A percentile compares a stretch with the other conserved stretches of the same genome.
Evolutionary conservation across 1,140 invertebrate genomes (phyloP).

Genomic region (Drosophila ironensis): DNA sequence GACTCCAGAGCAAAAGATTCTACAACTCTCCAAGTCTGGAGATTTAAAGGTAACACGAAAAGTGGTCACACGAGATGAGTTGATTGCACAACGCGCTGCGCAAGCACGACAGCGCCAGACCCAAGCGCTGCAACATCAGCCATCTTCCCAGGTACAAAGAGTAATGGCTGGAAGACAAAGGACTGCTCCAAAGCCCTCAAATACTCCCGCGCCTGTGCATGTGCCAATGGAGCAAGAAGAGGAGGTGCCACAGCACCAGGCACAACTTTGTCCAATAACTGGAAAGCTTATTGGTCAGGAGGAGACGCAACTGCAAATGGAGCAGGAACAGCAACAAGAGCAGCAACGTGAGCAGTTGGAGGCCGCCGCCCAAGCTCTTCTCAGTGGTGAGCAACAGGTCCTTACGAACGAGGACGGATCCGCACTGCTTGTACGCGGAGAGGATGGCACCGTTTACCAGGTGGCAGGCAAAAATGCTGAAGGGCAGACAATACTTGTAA

Average conservation of each 20-base stretch:
- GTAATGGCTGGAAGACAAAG: constrained; percentile 55
- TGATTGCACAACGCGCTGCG: constrained; percentile 47
- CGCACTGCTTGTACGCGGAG: constrained; percentile 86
- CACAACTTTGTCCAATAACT: constrained; percentile 72
- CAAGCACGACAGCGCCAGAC: constrained; percentile 48
- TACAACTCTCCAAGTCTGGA: constrained; percentile 76
- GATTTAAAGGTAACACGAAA: constrained; percentile 81
- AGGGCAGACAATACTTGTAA: constrained; percentile 88
- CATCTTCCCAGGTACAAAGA: constrained; percentile 50
- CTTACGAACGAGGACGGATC: constrained; percentile 81
- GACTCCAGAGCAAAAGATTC: constrained; percentile 78
- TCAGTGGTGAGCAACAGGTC: constrained; percentile 71
- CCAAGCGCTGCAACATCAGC: constrained; percentile 44
- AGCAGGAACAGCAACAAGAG: constrained; percentile 74
- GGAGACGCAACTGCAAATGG: constrained; percentile 75
- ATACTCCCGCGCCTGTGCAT: constrained; percentile 9
- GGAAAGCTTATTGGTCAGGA: constrained; percentile 75
- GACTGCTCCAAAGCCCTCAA: constrained; percentile 21
- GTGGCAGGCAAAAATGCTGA: constrained; percentile 90
- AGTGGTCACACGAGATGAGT: constrained; percentile 71
- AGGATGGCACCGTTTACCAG: constrained; percentile 84
- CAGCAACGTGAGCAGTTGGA: constrained; percentile 68
- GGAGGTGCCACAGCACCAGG: constrained; percentile 61
- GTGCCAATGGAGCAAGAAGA: constrained; percentile 60
- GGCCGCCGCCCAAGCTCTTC: constrained; percentile 56